Conservation (phyloP, 2,888 invertebrate species). For the Eugnorisma glareosa region DNA sequence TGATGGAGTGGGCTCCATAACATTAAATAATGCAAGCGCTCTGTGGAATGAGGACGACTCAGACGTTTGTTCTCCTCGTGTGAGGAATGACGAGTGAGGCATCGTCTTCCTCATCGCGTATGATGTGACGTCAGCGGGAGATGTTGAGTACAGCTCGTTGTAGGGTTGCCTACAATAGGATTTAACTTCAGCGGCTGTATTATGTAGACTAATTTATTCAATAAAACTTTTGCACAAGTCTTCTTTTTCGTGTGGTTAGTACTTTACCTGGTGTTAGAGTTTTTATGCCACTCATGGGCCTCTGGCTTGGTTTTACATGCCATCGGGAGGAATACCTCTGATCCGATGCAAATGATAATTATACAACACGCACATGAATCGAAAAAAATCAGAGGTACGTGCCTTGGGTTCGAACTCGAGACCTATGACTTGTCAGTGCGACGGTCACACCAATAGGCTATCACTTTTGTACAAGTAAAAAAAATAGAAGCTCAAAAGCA, state of each 20-base stretch:
- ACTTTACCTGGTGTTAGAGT: too few relatives aligned
- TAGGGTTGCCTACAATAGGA: constrained; percentile 40
- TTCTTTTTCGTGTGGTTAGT: too few relatives aligned
- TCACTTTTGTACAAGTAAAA: background rate
- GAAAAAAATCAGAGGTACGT: too few relatives aligned
- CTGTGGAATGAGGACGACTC: constrained; percentile 79
- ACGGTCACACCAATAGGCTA: too few relatives aligned
- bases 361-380: too few relatives aligned
- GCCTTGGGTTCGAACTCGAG: too few relatives aligned
- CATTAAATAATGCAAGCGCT: constrained; percentile 81
- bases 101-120: constrained; percentile 72
- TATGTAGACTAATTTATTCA: background rate
- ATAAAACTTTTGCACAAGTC: too few relatives aligned
- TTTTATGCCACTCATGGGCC: too few relatives aligned
- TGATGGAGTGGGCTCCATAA: constrained; percentile 65
- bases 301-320: too few relatives aligned
- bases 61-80: constrained; percentile 76
- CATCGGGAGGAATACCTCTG: too few relatives aligned
- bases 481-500: background rate
- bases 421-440: too few relatives aligned
- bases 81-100: constrained; percentile 81
- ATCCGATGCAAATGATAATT: too few relatives aligned
- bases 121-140: constrained; percentile 64
- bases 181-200: background rate
- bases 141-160: constrained; percentile 16